Evolutionary conservation across 2,797 vertebrate genomes (phyloP).

Genomic region (Prionace glauca): DNA sequence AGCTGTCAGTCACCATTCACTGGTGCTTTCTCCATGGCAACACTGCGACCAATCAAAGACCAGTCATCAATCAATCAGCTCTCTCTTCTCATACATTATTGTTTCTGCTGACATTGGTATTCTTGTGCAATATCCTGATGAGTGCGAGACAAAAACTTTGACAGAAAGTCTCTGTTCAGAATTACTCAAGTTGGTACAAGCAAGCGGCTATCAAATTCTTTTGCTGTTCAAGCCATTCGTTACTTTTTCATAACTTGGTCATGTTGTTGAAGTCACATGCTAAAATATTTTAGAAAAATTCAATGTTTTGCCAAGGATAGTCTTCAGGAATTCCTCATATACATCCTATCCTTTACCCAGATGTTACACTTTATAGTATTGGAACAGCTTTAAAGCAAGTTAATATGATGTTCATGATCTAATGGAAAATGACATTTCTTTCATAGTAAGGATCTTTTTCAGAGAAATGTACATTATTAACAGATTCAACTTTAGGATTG

Average conservation of each 20-base stretch:
- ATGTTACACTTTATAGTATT: not conserved
- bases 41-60: too few relatives aligned
- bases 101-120: too few relatives aligned
- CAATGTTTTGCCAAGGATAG: constrained; percentile 16
- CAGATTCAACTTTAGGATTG: not conserved
- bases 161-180: too few relatives aligned
- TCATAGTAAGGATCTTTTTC: not conserved
- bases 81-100: too few relatives aligned
- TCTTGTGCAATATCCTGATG: too few relatives aligned
- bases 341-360: not conserved
- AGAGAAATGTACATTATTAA: not conserved
- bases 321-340: not conserved
- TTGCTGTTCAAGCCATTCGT: not conserved
- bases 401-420: not conserved
- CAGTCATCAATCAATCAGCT: too few relatives aligned
- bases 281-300: not conserved
- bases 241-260: not conserved
- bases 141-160: too few relatives aligned
- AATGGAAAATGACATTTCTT: not conserved
- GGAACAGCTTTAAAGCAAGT: not conserved
- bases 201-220: not conserved
- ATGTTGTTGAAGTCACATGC: not conserved
- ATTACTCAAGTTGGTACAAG: too few relatives aligned
- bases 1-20: too few relatives aligned
- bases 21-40: too few relatives aligned